Conservation (phyloP, 1,140 invertebrate genomes). For the Metopolophium dirhodum region DNA sequence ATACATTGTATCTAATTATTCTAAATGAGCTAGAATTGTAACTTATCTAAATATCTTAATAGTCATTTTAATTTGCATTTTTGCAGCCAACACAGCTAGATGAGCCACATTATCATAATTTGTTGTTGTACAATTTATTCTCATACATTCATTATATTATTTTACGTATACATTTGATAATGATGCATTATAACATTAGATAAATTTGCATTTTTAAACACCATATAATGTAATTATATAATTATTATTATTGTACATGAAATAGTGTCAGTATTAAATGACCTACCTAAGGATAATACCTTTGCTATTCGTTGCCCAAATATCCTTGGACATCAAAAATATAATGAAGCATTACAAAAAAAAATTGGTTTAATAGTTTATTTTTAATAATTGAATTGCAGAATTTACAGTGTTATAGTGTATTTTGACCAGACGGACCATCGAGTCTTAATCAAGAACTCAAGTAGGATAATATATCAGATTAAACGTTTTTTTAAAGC, state of each 20-base stretch:
- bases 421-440: neutral
- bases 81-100: neutral
- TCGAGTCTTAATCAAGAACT: neutral
- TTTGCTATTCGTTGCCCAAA: too few species aligned
- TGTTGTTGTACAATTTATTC: neutral
- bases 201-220: neutral
- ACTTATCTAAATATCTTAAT: slow-evolving; percentile 12
- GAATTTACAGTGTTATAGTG: neutral
- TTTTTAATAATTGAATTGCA: too few species aligned
- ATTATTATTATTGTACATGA: neutral
- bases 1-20: neutral
- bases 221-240: neutral
- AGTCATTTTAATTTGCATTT: neutral
- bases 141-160: neutral
- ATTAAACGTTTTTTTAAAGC: neutral
- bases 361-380: too few species aligned
- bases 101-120: neutral
- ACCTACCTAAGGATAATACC: neutral
- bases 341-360: too few species aligned
- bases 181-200: neutral
- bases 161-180: neutral
- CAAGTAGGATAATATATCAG: neutral
- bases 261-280: neutral
- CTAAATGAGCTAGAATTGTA: neutral
- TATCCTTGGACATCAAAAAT: too few species aligned